A percentile compares a stretch with the other conserved stretches of the same genome.
Evolutionary conservation across 1,140 invertebrate species (phyloP).

Genomic region (Yoshiicerus persimilis): DNA sequence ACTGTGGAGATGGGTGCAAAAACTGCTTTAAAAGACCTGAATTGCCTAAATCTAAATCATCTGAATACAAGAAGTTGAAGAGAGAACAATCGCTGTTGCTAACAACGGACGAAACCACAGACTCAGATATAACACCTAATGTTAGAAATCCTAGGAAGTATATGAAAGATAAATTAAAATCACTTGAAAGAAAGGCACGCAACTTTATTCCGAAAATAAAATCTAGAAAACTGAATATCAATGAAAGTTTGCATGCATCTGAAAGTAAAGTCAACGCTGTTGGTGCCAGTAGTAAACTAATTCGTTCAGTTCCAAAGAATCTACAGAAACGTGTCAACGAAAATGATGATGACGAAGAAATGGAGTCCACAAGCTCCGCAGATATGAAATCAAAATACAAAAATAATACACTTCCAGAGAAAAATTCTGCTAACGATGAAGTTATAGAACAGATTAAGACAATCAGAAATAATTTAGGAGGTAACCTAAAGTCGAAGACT

Average conservation of each 20-base stretch:
- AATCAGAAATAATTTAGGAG: neutral
- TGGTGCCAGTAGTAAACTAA: neutral
- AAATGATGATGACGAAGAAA: neutral
- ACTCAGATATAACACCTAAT: neutral
- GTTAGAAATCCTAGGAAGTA: neutral
- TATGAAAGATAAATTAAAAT: neutral
- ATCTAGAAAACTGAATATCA: neutral
- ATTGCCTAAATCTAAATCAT: neutral
- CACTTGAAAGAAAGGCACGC: neutral
- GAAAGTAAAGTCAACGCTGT: neutral
- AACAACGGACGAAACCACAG: neutral
- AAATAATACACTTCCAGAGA: neutral
- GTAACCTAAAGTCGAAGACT: neutral
- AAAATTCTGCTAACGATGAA: neutral
- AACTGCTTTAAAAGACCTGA: neutral
- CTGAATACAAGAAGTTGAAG: neutral
- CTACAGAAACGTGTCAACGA: neutral
- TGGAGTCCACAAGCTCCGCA: neutral
- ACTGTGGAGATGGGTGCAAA: neutral
- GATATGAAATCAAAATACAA: neutral
- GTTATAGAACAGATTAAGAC: neutral
- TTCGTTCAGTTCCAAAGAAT: neutral
- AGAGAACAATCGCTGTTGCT: neutral
- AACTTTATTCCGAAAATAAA: neutral
- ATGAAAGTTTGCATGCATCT: neutral